A percentile compares a stretch with the other conserved stretches of the same genome.
phyloP scores from a whole-genome alignment of 2,888 invertebrate genomes.

The Spilarctia lutea region DNA sequence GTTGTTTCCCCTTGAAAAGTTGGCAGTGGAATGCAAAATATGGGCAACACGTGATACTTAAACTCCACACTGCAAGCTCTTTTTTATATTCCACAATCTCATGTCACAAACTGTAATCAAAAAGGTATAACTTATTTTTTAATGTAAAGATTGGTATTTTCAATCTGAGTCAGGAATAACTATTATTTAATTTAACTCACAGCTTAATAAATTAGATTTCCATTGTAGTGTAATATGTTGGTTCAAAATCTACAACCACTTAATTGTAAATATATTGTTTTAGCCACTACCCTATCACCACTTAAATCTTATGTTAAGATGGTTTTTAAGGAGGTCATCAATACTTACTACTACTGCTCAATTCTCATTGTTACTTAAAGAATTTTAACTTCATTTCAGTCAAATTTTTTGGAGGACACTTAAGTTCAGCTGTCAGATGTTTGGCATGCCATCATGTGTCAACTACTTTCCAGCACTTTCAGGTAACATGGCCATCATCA shows the following conservation, averaged over 20 bases:
- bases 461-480: slow-evolving; percentile 98
- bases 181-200: no score
- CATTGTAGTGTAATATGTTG: no score
- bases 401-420: slow-evolving; percentile 98
- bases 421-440: slow-evolving; percentile 96
- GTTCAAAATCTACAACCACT: no score
- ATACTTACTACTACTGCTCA: no score
- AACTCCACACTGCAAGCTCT: slow-evolving; percentile 98
- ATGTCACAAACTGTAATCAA: slow-evolving; percentile 92
- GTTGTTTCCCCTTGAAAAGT: slow-evolving; percentile 93
- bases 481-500: slow-evolving; percentile 73
- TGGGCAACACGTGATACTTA: slow-evolving; percentile 99
- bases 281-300: no score
- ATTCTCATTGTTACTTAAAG: no score
- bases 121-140: slow-evolving; percentile 79
- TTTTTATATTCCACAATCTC: slow-evolving; percentile 93
- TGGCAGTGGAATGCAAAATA: slow-evolving; percentile 97
- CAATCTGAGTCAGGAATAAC: no score
- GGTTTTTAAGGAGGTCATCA: slow-evolving; percentile 55
- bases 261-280: no score
- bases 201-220: no score
- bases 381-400: slow-evolving; percentile 93
- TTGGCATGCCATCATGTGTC: slow-evolving; percentile 95
- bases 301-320: no score
- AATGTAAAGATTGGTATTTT: no score